Percentiles rank a stretch among this genome's conserved stretches.
Conservation (phyloP, 2,113 vertebrate genomes). For the Syngnathus scovelli region DNA sequence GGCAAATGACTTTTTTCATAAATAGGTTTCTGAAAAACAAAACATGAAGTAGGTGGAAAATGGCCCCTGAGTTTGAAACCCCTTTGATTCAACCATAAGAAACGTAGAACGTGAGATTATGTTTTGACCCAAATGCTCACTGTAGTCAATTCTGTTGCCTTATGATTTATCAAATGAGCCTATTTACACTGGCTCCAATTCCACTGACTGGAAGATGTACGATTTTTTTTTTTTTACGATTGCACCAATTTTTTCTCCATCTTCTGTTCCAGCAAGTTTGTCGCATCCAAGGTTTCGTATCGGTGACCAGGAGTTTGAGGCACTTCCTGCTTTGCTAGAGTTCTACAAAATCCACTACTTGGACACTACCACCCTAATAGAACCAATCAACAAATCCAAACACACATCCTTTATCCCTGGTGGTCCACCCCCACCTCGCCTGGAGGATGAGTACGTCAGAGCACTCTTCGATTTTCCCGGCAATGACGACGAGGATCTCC, state of each 20-base stretch:
- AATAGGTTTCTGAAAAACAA: not conserved
- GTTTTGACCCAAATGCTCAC: not conserved
- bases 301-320: constrained; percentile 98
- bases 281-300: constrained; percentile 85
- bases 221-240: not conserved
- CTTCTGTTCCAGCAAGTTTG: constrained; percentile 67
- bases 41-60: not conserved
- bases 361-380: constrained; percentile 98
- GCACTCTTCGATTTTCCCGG: constrained; percentile 98
- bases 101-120: not conserved
- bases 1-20: not conserved
- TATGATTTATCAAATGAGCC: not conserved
- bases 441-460: constrained; percentile 89
- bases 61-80: not conserved
- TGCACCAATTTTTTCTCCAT: not conserved
- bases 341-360: constrained; percentile 99
- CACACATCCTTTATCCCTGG: constrained; percentile 69
- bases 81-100: not conserved
- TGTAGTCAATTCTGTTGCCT: not conserved
- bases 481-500: constrained; percentile 97
- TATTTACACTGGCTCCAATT: not conserved
- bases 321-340: constrained; percentile 90
- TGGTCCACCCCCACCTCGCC: constrained; percentile 77
- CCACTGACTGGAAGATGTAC: not conserved
- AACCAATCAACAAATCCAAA: constrained; percentile 88